Base-by-base conservation (phyloP, 2,888 invertebrate species). In the Deilephila porcellus region DNA sequence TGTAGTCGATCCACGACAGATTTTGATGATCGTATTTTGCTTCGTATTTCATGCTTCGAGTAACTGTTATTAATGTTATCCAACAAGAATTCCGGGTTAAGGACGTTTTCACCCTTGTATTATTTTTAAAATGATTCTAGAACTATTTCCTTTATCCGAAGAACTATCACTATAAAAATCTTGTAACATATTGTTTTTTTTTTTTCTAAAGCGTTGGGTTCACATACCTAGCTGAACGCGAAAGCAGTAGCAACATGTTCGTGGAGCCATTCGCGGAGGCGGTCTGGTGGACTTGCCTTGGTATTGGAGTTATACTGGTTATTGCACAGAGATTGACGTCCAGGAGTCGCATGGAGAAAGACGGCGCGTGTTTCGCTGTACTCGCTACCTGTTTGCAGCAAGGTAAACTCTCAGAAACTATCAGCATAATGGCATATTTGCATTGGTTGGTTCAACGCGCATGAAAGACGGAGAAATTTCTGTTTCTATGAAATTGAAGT, bases 231-330 rank as follows among this genome's bases (percentile, higher is more conserved):
- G 88, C 92, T 6, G 93, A 93, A 72, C 85, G 93, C 0, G 90
- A 91, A 72, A 93, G 93, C 76, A 93, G 90, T 77, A 90, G 83
- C 73, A 93, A 92, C 74, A 92, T 93, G 93, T 93, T 84, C 74
- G 78, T 91, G 74, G 90, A 89, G 63, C 93, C 93, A 0, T 93
- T 93, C 78, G 86, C 90, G 0, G 76, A 80, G 0, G 83, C 74
- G 0, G 93, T 92, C 0, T 93, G 93, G 93, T 86, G 83, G 83
- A 78, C 86, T 3, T 90, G 88, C 52, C 77, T 90, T 0, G 86
- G 73, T 11, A 84, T 89, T 11, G 83, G 85, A 11, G 8, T 86
- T 0, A 71, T 91, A 2, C 81, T 93, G 70, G 87, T 88, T 0
- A 1, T 87, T 1, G 89, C 91, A 0, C 90, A 87, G 74, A 79